These are phyloP conservation scores for Sylvietta virens DNA, from an alignment of 2,113 vertebrate species.

Conservation along the genomic window DNA sequence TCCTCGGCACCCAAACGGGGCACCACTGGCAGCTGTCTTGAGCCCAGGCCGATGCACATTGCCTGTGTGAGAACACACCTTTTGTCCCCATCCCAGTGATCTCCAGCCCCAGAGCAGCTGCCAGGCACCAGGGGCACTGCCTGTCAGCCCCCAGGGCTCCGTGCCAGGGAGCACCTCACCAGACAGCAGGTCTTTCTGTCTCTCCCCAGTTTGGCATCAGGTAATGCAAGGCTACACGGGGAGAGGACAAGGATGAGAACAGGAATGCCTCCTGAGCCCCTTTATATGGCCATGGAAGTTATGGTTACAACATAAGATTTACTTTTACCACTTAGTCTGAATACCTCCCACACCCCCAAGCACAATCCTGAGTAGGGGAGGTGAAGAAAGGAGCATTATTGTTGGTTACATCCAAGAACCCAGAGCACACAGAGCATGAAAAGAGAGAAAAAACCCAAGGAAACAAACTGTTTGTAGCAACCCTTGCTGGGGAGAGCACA, in stretches of 20 bases:
- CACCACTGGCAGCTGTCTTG: not conserved
- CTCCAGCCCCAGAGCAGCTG: not conserved
- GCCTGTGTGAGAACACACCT: not conserved
- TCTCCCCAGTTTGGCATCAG: not conserved
- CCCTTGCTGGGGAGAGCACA: not conserved
- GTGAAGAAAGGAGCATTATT: not conserved
- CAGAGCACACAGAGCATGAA: not conserved
- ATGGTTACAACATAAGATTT: not conserved
- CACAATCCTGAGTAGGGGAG: not conserved
- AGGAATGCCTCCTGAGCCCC: not conserved
- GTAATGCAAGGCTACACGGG: not conserved
- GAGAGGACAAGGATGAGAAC: not conserved
- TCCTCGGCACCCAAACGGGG: not conserved
- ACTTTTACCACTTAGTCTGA: not conserved
- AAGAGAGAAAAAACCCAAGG: not conserved
- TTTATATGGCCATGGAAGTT: not conserved
- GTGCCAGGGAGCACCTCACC: fast-evolving
- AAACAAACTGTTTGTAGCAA: not conserved
- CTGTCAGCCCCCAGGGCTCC: fast-evolving
- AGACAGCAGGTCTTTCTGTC: not conserved
- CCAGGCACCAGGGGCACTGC: fast-evolving
- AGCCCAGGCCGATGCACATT: fast-evolving
- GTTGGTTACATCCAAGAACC: not conserved
- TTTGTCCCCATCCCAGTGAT: not conserved
- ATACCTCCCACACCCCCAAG: not conserved